Conservation (phyloP, 23 tunicate genomes). For the Aplidium turbinatum region DNA sequence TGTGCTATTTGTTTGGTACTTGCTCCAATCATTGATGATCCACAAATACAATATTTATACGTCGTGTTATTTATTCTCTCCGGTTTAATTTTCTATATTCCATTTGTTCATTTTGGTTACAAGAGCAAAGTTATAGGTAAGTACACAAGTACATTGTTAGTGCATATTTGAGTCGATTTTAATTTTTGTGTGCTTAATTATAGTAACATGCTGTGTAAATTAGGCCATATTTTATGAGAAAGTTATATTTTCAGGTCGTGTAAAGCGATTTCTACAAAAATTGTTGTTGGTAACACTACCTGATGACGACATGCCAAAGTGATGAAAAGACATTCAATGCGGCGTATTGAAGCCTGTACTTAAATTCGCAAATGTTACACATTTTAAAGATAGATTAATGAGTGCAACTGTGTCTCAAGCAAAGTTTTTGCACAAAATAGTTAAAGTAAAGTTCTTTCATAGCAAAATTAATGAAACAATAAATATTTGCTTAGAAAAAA, state of each 20-base stretch:
- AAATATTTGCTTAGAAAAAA: too few species aligned
- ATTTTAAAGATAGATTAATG: too few species aligned
- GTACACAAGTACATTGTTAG: background rate
- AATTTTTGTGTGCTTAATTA: too few species aligned
- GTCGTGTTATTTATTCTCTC: conserved; percentile 43
- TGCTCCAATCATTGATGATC: conserved; percentile 62
- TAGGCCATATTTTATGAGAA: background rate
- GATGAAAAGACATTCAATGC: too few species aligned
- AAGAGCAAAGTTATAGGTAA: conserved; percentile 39
- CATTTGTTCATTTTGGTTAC: conserved; percentile 57
- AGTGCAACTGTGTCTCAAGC: too few species aligned
- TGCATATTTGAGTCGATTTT: too few species aligned
- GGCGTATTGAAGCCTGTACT: too few species aligned
- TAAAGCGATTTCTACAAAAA: conserved; percentile 28
- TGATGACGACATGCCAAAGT: too few species aligned
- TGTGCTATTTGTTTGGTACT: conserved; percentile 64
- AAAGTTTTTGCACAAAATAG: too few species aligned
- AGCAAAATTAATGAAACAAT: too few species aligned
- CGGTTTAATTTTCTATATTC: conserved; percentile 62
- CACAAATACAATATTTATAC: conserved; percentile 63
- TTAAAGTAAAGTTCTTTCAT: too few species aligned
- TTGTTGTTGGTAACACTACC: conserved; percentile 22
- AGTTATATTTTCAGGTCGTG: background rate
- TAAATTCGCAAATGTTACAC: too few species aligned
- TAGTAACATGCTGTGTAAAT: background rate